These are phyloP conservation scores for Acleris literana DNA, from an alignment of 2,888 invertebrate species.

Conservation along the genomic window DNA sequence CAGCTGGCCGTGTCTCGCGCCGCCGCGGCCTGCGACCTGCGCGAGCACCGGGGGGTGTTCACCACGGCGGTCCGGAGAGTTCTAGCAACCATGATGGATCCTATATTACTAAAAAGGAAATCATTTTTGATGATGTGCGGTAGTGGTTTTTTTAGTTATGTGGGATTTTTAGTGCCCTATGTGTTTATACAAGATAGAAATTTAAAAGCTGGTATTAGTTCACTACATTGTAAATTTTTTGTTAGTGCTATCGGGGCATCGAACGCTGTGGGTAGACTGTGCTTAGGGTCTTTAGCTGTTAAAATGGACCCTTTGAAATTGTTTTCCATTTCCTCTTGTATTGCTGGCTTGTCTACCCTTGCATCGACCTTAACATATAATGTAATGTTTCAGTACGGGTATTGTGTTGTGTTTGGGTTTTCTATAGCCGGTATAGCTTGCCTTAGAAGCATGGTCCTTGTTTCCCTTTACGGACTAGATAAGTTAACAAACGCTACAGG, in stretches of 20 bases:
- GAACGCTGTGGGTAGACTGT: constrained; percentile 63
- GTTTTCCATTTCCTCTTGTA: constrained; percentile 46
- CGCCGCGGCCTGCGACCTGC: constrained; percentile 65
- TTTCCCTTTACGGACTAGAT: constrained; percentile 71
- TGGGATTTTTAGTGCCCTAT: constrained; percentile 70
- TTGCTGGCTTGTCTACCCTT: constrained; percentile 59
- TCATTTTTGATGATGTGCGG: constrained; percentile 62
- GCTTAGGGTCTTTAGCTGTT: constrained; percentile 58
- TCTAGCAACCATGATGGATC: constrained; percentile 76
- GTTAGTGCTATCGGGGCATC: constrained; percentile 67
- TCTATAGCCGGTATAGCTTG: constrained; percentile 58
- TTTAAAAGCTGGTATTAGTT: constrained; percentile 55
- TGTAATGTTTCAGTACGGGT: constrained; percentile 64
- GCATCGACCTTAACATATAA: constrained; percentile 60
- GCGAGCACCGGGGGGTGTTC: constrained; percentile 65
- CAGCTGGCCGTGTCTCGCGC: constrained; percentile 75
- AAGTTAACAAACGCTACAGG: constrained; percentile 75
- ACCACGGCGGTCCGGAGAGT: constrained; percentile 71
- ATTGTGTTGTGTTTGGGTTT: constrained; percentile 64
- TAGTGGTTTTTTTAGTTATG: constrained; percentile 60
- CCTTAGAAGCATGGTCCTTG: constrained; percentile 64
- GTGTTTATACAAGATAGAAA: constrained; percentile 67
- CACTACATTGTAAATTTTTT: constrained; percentile 59
- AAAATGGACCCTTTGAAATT: constrained; percentile 60
- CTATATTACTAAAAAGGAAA: constrained; percentile 57